Conservation (phyloP, 2,797 vertebrate species). For the Gambusia yucatana region DNA sequence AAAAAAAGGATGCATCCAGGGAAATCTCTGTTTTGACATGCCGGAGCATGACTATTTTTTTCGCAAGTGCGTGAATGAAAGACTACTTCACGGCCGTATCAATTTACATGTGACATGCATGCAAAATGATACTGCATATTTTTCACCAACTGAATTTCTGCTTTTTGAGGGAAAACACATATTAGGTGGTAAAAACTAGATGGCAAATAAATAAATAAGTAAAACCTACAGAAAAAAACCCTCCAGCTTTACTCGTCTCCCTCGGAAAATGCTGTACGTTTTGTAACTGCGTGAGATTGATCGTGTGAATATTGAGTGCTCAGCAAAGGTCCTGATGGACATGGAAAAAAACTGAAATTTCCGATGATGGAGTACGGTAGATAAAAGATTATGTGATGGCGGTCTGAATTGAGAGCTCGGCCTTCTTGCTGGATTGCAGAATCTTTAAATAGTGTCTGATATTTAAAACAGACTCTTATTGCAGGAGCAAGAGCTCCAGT, state of each 20-base stretch:
- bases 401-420: constrained; percentile 48
- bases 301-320: constrained; percentile 66
- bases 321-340: constrained; percentile 66
- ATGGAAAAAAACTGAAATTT: constrained; percentile 50
- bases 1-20: constrained; percentile 4
- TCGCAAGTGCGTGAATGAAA: neutral
- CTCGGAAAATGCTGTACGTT: constrained; percentile 50
- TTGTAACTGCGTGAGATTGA: constrained; percentile 55
- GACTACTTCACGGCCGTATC: constrained; percentile 15
- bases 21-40: neutral
- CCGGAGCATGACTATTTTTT: neutral
- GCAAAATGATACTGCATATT: constrained; percentile 23
- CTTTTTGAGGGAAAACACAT: constrained; percentile 25
- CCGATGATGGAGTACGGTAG: constrained; percentile 50
- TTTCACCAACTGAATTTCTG: constrained; percentile 33
- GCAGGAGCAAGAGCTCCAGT: constrained; percentile 45
- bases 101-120: constrained; percentile 30
- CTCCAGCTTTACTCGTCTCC: constrained; percentile 47
- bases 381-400: constrained; percentile 61
- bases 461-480: constrained; percentile 61
- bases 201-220: constrained; percentile 8
- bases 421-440: constrained; percentile 66
- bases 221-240: neutral
- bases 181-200: constrained; percentile 34
- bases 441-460: constrained; percentile 65